Percentiles rank a stretch among this genome's conserved stretches.
Conservation (phyloP, 2,113 vertebrate genomes). For the Chamaea fasciata region DNA sequence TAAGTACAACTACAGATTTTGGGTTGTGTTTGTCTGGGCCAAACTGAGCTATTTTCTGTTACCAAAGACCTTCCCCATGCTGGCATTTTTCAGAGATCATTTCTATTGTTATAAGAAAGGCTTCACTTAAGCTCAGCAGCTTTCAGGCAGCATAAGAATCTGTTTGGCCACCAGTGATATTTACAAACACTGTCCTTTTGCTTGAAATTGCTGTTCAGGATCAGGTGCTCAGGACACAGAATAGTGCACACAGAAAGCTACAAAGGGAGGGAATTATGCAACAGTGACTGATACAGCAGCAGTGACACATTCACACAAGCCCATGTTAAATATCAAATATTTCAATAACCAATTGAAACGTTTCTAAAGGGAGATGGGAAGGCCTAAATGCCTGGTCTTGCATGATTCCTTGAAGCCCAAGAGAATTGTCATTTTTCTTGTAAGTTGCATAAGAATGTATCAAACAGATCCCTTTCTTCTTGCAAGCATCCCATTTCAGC, state of each 20-base stretch:
- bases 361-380: background rate
- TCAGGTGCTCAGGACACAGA: background rate
- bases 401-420: background rate
- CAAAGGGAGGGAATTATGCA: too few species aligned
- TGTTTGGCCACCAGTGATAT: background rate
- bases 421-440: background rate
- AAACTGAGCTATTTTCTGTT: background rate
- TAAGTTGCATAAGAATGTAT: background rate
- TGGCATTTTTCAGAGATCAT: background rate
- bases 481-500: background rate
- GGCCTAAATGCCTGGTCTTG: background rate
- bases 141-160: background rate
- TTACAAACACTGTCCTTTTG: background rate
- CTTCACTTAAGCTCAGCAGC: background rate
- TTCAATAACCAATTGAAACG: too few species aligned
- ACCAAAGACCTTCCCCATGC: background rate
- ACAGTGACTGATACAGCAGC: background rate
- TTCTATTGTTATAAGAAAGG: background rate
- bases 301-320: background rate
- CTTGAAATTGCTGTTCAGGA: background rate
- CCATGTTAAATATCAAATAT: background rate
- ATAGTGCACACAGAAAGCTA: background rate
- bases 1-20: background rate
- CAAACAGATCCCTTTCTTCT: background rate
- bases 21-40: background rate